Percentiles rank a stretch among this genome's conserved stretches.
These are phyloP conservation scores for Microtus ochrogaster DNA, from an alignment of 2,113 vertebrate genomes.

Conservation along the genomic window DNA sequence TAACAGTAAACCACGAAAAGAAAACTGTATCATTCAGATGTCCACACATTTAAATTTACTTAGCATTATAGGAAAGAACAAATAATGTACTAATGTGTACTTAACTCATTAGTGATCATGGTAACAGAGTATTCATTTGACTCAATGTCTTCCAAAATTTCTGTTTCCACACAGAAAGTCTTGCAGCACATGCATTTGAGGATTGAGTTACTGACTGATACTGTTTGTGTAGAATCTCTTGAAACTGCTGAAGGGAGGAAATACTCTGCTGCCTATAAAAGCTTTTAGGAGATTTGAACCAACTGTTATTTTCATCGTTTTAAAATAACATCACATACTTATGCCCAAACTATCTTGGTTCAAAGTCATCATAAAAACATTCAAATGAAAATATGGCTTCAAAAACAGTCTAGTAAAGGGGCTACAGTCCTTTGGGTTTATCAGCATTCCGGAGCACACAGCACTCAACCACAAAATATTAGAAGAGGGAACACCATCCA, in stretches of 20 bases:
- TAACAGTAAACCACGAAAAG: background rate
- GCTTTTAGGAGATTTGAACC: constrained; percentile 45
- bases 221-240: background rate
- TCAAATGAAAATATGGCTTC: background rate
- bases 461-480: background rate
- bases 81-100: background rate
- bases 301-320: constrained; percentile 60
- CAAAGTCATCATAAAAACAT: constrained; percentile 10
- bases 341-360: constrained; percentile 25
- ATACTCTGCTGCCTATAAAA: constrained; percentile 11
- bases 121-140: background rate
- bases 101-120: background rate
- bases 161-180: background rate
- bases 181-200: background rate
- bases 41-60: background rate
- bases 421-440: background rate
- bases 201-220: background rate
- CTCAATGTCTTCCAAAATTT: background rate
- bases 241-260: constrained; percentile 23
- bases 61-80: background rate
- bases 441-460: background rate
- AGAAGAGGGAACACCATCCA: background rate
- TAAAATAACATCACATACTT: background rate
- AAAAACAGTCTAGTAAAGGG: background rate
- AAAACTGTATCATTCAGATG: background rate